Conservation (phyloP, 2,797 vertebrate genomes). For the Natrix natrix region DNA sequence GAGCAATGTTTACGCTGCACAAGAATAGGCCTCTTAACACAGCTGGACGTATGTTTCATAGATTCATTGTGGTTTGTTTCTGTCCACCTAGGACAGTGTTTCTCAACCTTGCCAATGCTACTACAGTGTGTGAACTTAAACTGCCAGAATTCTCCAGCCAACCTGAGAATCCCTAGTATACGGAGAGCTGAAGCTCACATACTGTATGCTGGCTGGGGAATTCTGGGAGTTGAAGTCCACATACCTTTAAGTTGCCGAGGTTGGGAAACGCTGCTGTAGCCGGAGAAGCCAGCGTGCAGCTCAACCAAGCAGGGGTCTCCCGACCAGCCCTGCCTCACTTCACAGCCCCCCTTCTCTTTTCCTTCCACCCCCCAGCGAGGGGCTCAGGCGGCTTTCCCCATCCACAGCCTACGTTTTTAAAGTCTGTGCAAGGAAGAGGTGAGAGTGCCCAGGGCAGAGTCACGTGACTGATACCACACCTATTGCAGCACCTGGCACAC, state of each 20-base stretch:
- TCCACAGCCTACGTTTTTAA: constrained; percentile 42
- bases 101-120: not conserved
- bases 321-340: constrained; percentile 1
- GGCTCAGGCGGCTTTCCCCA: not conserved
- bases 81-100: not conserved
- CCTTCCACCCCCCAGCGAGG: not conserved
- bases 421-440: constrained; percentile 53
- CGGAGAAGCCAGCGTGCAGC: not conserved
- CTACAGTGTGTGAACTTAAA: not conserved
- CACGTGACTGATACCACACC: constrained; percentile 53
- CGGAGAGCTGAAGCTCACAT: not conserved
- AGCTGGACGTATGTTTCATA: not conserved
- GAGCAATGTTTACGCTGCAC: not conserved
- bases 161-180: not conserved
- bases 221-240: not conserved
- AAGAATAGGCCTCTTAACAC: not conserved
- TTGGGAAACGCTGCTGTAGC: not conserved
- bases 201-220: not conserved
- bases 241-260: not conserved
- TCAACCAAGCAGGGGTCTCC: not conserved
- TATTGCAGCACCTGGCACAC: constrained; percentile 19
- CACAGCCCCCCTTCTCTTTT: constrained; percentile 1
- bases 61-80: not conserved
- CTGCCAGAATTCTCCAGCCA: not conserved
- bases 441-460: constrained; percentile 36